Evolutionary conservation across 2,797 vertebrate genomes (phyloP).

Genomic region (Oreortyx pictus): DNA sequence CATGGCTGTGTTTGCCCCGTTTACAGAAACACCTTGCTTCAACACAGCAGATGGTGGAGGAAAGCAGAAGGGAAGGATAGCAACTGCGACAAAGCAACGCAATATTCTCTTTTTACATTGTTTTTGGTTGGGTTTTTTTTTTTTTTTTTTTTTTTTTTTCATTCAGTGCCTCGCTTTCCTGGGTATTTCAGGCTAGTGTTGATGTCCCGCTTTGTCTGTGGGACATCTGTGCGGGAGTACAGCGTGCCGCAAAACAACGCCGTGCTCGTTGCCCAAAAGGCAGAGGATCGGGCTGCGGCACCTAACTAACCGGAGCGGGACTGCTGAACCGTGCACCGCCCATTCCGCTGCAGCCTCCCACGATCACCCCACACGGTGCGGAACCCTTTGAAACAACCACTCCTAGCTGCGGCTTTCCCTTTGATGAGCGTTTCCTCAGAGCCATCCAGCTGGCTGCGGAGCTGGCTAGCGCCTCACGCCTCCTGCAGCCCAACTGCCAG

Average conservation of each 20-base stretch:
- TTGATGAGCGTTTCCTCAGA: constrained; percentile 58
- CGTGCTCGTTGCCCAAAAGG: neutral
- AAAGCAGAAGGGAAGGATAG: neutral
- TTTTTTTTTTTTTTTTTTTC: neutral
- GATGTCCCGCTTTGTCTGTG: neutral
- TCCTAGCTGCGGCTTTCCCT: constrained; percentile 50
- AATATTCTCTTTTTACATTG: neutral
- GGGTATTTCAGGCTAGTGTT: neutral
- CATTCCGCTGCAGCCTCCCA: constrained; percentile 59
- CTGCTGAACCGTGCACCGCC: constrained; percentile 51
- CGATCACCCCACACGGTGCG: constrained; percentile 51
- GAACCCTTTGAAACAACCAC: constrained; percentile 70
- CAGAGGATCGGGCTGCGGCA: constrained; percentile 17
- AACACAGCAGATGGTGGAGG: rapidly evolving
- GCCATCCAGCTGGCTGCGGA: constrained; percentile 41
- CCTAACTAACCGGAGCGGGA: constrained; percentile 44
- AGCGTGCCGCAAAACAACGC: neutral
- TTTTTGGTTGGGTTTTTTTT: too few species aligned
- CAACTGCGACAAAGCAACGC: neutral
- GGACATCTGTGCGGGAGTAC: neutral
- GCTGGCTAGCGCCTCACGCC: neutral
- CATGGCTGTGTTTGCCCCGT: neutral
- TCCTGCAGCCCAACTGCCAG: neutral
- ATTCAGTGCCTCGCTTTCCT: rapidly evolving
- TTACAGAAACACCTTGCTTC: neutral